A percentile compares a stretch with the other conserved stretches of the same genome.
These are phyloP conservation scores for Campoletis sonorensis DNA, from an alignment of 1,140 invertebrate species.

Conservation along the genomic window DNA sequence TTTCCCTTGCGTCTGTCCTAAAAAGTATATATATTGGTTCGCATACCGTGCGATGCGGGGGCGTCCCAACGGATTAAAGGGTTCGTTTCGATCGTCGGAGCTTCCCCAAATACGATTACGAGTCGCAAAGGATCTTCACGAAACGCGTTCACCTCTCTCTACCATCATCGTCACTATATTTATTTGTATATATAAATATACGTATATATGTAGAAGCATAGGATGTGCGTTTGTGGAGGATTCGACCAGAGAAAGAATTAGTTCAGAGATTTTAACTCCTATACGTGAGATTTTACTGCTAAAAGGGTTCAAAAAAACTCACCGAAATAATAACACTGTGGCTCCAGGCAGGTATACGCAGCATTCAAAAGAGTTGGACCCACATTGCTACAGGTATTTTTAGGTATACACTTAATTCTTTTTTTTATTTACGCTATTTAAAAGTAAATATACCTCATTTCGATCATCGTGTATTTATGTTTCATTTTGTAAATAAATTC, in stretches of 20 bases:
- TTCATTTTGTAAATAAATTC: too few species aligned
- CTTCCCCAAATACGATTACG: slow-evolving; percentile 39
- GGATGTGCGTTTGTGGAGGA: neutral
- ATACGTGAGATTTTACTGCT: neutral
- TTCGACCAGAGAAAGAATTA: slow-evolving; percentile 24
- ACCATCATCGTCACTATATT: neutral
- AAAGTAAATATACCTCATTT: too few species aligned
- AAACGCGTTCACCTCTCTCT: neutral
- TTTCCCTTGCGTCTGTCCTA: slow-evolving; percentile 3
- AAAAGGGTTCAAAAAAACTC: slow-evolving; percentile 35
- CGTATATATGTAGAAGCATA: neutral
- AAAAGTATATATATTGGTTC: slow-evolving; percentile 26
- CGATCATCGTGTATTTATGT: too few species aligned
- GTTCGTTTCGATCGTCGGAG: slow-evolving; percentile 37
- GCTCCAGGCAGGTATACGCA: neutral
- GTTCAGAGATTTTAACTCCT: slow-evolving; percentile 24
- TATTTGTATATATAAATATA: neutral
- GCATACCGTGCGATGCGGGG: neutral
- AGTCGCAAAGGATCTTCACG: slow-evolving; percentile 29
- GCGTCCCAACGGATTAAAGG: slow-evolving; percentile 39
- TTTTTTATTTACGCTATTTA: too few species aligned
- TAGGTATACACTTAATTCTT: too few species aligned
- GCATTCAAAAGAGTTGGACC: neutral
- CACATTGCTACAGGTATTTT: too few species aligned
- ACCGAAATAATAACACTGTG: slow-evolving; percentile 7